Evolutionary conservation across 2,888 invertebrate species (phyloP).

Genomic region (Mythimna vitellina): DNA sequence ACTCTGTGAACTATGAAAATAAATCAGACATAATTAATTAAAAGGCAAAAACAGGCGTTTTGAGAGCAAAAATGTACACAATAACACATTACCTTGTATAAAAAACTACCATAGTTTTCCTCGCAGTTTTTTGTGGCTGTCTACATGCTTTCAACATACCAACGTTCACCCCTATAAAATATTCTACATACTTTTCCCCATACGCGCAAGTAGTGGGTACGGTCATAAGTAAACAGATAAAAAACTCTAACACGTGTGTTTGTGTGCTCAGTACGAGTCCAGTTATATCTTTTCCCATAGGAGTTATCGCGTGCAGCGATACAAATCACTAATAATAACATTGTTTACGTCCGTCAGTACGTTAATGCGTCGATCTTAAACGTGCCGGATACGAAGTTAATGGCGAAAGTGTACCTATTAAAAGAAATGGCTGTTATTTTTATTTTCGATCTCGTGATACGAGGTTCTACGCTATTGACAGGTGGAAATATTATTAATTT

Average conservation of each 20-base stretch:
- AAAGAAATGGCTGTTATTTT: conserved; percentile 45
- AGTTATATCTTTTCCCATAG: conserved; percentile 67
- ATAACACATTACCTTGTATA: conserved; percentile 11
- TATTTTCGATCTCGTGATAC: conserved; percentile 22
- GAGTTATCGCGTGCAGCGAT: conserved; percentile 63
- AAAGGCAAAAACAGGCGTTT: not conserved
- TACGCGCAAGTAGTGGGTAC: conserved; percentile 37
- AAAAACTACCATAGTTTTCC: conserved; percentile 23
- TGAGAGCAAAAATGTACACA: conserved; percentile 1
- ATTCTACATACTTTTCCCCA: conserved; percentile 45
- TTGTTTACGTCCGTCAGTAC: conserved; percentile 63
- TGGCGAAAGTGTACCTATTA: conserved; percentile 53
- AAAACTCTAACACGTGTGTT: conserved; percentile 70
- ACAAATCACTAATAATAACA: conserved; percentile 69
- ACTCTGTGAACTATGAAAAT: not conserved
- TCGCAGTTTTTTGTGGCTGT: conserved; percentile 16
- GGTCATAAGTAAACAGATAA: conserved; percentile 66
- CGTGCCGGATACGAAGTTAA: conserved; percentile 58
- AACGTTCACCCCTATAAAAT: conserved; percentile 43
- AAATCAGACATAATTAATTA: conserved; percentile 21
- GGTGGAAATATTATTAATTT: not conserved
- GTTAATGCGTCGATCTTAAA: conserved; percentile 65
- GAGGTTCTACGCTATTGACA: conserved; percentile 10
- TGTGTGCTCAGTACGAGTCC: conserved; percentile 64
- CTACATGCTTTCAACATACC: conserved; percentile 37